Percentiles rank a stretch among this genome's conserved stretches.
These are phyloP conservation scores for Xestoiulus laeticollis DNA, from an alignment of 2,888 invertebrate genomes.

Conservation along the genomic window DNA sequence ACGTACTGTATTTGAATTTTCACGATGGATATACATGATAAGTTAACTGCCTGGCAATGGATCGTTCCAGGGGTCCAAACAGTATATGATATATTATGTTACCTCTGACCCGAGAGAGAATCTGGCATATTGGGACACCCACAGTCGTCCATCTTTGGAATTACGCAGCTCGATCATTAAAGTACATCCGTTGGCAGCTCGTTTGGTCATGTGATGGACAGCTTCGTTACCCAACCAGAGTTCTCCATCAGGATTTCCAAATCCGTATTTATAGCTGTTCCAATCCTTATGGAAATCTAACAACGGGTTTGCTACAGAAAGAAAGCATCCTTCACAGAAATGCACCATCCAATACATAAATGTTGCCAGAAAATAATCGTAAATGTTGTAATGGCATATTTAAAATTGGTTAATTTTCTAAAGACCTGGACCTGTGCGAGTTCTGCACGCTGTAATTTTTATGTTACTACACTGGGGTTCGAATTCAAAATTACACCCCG, in stretches of 20 bases:
- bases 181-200: constrained; percentile 15
- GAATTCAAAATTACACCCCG: no score
- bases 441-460: no score
- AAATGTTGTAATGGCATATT: no score
- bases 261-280: constrained; percentile 15
- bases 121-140: constrained; percentile 1
- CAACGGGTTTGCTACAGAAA: not conserved
- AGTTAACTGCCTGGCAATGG: not conserved
- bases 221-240: constrained; percentile 37
- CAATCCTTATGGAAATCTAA: constrained; percentile 5
- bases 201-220: constrained; percentile 27
- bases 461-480: no score
- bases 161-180: not conserved
- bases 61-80: not conserved
- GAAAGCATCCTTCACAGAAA: no score
- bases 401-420: no score
- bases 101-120: constrained; percentile 45
- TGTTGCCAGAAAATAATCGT: no score
- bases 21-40: no score
- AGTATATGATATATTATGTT: not conserved
- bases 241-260: constrained; percentile 36
- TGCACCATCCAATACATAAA: no score
- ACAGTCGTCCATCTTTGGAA: not conserved
- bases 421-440: no score
- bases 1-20: no score